Base-by-base conservation (phyloP, 2,888 invertebrate genomes). In the Escarpia spicata region DNA sequence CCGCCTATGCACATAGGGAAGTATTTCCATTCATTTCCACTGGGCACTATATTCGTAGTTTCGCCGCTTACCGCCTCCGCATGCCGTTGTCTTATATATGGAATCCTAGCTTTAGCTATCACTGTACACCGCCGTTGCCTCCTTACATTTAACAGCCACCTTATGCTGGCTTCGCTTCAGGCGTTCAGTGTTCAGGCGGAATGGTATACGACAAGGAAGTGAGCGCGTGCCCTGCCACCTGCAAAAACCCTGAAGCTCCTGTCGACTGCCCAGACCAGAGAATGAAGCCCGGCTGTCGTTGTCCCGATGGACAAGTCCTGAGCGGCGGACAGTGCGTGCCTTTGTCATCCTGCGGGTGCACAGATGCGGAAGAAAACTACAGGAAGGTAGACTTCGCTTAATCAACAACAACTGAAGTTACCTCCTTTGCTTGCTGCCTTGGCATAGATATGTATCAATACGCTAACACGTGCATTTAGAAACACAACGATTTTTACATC, bases 241-340 rank as follows among this genome's bases (percentile, higher is more conserved):
- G 92, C 92, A 45, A 19, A 8, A 58, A 58, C 31, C 44, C 58
- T 8, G 9, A 91, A 45, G 91, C 91, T 37, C 43, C 43, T 8
- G n/a, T 26, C 1, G 91, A 91, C 4, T 91, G 91, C 31, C 26
- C 4, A 6, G 75, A 75, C 26, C 75, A 75, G 75, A 75, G 2
- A 4, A 6, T 75, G 75, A 91, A 31, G 31, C 91, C 91, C 43
- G 92, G 92, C 19, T 91, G 92, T 45, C 19, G 19, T 19, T 91
- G 92, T n/a, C 92, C 92, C 15, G n/a, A 91, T 4, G 92, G 92
- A 26, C 3, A 91, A 9, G 45, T 91, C 2, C 15, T 45, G 44
- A 91, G 52, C 10, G 92, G 52, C 43, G 92, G 92, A 45, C 19
- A 91, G 58, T 91, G 92, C 31, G 92, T 91, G 12, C 91, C 91